Evolutionary conservation across 2,113 vertebrate genomes (phyloP), one percentile per base, ranked within the genome.

Genomic region (Benitochromis conjunctus): DNA sequence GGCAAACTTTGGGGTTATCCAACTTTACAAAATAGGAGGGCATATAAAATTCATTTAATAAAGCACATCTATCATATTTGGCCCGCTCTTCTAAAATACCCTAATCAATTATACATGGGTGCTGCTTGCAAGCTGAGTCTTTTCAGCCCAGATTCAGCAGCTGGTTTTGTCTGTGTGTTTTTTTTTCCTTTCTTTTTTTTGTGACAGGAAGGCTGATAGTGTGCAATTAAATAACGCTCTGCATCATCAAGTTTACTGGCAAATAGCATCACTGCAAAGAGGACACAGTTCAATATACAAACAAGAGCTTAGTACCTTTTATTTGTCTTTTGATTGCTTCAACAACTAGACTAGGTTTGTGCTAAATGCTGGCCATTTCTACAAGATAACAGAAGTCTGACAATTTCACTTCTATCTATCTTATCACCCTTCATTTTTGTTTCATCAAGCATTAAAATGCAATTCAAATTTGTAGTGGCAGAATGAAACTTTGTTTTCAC

Each of bases 31-130:
- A 86, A 66, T 83, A 51, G 60, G 38, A 80, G 6, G 19, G 21
- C 54, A 71, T 41, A 74, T 43, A 77, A 87, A 85, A 71, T 85
- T 76, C 31, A 80, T 89, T 91, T 84, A 71, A 83, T 85, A 82
- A 87, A 83, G 66, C 24, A 84, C 60, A 85, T 74, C 82, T 86
- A 77, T 90, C 74, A 83, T 80, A 87, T 80, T 82, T 83, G 56
- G 79, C 74, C 82, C 46, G 8, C 46, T 88, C 83, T 53, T 87
- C 80, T 88, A 77, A 90, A 90, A 89, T 80, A 81, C 78, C 53
- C 13, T 64, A 24, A 89, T 93, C 80, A 90, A 91, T 89, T 89
- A 91, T 91, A 84, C 81, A 93, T 91, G 89, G 38, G 3, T 24
- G 80, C 66, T 80, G 81, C 83, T 86, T 86, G 86, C 55, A 51